These are phyloP conservation scores for Chironex yamaguchii DNA, from an alignment of 30 jellyfish, hydroid and myxozoan genomes.

Conservation along the genomic window DNA sequence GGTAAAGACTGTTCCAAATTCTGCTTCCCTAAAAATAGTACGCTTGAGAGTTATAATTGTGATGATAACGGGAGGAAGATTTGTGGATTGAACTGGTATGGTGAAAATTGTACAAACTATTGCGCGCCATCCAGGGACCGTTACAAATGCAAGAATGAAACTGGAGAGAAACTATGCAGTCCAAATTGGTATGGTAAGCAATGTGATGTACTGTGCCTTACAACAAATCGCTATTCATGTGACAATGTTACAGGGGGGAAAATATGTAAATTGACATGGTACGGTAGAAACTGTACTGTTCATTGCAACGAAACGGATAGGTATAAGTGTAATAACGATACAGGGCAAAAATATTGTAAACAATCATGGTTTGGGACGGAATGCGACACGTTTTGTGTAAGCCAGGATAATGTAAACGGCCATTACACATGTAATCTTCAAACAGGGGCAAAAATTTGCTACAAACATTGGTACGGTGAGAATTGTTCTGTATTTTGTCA, in stretches of 20 bases:
- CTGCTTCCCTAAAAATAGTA: too few species aligned
- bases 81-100: too few species aligned
- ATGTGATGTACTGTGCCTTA: not conserved
- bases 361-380: not conserved
- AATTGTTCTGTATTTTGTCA: not conserved
- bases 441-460: not conserved
- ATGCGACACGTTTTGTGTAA: not conserved
- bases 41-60: too few species aligned
- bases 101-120: too few species aligned
- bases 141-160: not conserved
- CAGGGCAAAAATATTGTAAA: not conserved
- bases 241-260: not conserved
- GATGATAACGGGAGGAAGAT: too few species aligned
- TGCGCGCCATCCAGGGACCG: too few species aligned
- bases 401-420: not conserved
- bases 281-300: not conserved
- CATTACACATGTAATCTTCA: not conserved
- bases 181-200: not conserved
- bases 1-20: too few species aligned
- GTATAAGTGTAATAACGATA: not conserved
- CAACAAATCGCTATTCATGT: not conserved
- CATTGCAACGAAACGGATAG: not conserved
- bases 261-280: not conserved
- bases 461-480: not conserved
- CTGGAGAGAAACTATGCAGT: not conserved